Base-by-base conservation (phyloP, 2,113 vertebrate genomes). In the Halichoerus grypus region DNA sequence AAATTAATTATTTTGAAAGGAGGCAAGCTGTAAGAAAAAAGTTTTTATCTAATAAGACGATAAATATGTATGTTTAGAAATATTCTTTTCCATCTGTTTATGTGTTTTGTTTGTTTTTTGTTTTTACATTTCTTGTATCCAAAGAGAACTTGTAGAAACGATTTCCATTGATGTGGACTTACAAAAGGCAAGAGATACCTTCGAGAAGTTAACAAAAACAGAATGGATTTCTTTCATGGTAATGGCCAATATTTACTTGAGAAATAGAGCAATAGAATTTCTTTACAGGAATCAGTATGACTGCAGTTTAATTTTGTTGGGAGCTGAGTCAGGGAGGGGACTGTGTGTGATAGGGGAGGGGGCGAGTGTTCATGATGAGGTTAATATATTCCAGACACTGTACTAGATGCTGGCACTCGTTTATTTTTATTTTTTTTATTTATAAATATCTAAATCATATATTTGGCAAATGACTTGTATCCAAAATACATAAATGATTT, bases 151-250 rank as follows among this genome's bases (percentile, higher is more conserved):
- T 51, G 86, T 24, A 76, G 49, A 93, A 86, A 53, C 0, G 0
- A 39, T 24, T 76, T 36, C 74, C 61, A 31, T 97, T 79, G 59
- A 61, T 31, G 91, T 98, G 94, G 98, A 98, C 83, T 77, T 99
- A 61, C 22, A 97, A 39, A 94, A 87, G 97, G 98, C 98, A 83
- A 98, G 96, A 77, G 63, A 98, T 4, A 61, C 94, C 89, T 98
- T 99, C 67, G 15, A 88, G 92, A 97, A 97, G 53, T 96, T 98
- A 95, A 67, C 95, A 61, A 18, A 88, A 93, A 67, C 69, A 21
- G 69, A 97, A 51, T 97, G 98, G 98, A 98, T 99, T 97, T 94
- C 95, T 85, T 59, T 19, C 1, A 46, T 19, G 97, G 98, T 98
- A 98, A 98, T 71, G 67, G 5, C 59, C 79, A 80, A 55, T 95